phyloP scores from a whole-genome alignment of 2,113 vertebrate species.

The Pseudorectes ferrugineus region DNA sequence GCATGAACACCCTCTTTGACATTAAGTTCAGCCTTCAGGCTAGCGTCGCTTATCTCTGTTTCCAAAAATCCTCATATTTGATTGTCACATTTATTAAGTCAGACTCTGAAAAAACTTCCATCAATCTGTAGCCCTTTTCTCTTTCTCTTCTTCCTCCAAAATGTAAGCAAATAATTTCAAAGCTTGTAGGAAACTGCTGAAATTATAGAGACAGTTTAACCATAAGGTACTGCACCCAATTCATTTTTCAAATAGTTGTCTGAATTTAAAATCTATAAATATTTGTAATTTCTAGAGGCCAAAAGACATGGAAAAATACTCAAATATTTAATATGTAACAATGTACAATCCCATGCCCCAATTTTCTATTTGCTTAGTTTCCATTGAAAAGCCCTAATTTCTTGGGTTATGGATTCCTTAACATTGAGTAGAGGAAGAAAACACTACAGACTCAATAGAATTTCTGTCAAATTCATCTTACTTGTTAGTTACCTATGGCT shows the following conservation, averaged over 20 bases:
- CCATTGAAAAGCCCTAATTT: background rate
- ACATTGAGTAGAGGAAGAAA: background rate
- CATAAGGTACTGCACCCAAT: background rate
- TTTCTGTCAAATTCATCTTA: background rate
- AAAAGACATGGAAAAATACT: background rate
- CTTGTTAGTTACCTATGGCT: background rate
- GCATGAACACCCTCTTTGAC: constrained; percentile 55
- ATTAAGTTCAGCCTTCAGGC: constrained; percentile 50
- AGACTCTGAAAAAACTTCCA: background rate
- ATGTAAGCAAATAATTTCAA: background rate
- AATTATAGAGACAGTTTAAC: background rate
- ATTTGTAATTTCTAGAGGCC: background rate
- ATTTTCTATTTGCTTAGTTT: background rate
- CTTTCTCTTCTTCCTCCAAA: background rate
- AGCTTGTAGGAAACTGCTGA: background rate
- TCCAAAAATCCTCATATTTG: constrained; percentile 59
- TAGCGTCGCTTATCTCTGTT: constrained; percentile 6
- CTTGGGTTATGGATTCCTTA: background rate
- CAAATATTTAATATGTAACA: background rate
- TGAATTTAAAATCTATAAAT: background rate
- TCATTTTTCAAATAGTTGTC: background rate
- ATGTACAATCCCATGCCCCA: accelerated
- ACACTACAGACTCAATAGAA: background rate
- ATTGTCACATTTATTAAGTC: constrained; percentile 3
- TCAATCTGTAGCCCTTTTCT: background rate